phyloP scores from a whole-genome alignment of 1,140 invertebrate species.

The Goniozus legneri region DNA sequence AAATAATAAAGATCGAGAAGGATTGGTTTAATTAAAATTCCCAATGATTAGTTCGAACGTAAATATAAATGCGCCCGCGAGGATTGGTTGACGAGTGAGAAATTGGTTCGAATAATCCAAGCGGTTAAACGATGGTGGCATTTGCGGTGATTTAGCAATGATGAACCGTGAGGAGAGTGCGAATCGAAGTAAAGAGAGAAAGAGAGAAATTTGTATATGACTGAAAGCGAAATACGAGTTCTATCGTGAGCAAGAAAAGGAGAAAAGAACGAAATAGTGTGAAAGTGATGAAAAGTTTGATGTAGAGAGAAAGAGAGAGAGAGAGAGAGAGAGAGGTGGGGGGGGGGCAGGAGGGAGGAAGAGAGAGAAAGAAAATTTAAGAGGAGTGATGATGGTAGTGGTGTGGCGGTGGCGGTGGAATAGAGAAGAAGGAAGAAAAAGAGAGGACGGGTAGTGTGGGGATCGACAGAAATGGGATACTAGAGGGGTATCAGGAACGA shows the following conservation, averaged over 20 bases:
- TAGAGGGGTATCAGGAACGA: not conserved
- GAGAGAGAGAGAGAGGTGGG: not conserved
- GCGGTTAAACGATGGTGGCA: too few relatives aligned
- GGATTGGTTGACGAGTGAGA: too few relatives aligned
- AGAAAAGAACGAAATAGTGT: conserved; percentile 1
- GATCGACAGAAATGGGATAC: not conserved
- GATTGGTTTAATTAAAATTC: too few relatives aligned
- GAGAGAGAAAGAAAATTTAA: conserved; percentile 4
- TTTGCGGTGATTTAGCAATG: too few relatives aligned
- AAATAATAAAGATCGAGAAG: too few relatives aligned
- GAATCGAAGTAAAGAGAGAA: conserved; percentile 1
- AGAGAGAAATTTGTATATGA: too few relatives aligned
- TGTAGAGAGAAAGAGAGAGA: not conserved
- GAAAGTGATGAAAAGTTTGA: too few relatives aligned
- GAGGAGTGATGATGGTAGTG: not conserved
- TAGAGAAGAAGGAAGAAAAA: conserved; percentile 4
- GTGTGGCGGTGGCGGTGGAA: not conserved
- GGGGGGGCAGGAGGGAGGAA: not conserved
- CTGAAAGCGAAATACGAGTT: too few relatives aligned
- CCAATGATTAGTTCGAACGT: too few relatives aligned
- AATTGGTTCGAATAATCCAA: too few relatives aligned
- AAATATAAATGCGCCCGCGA: too few relatives aligned
- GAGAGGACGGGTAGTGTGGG: not conserved
- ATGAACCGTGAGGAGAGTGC: too few relatives aligned
- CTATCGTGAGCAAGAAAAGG: not conserved